phyloP scores from a whole-genome alignment of 2,113 vertebrate genomes.

The Canis aureus region DNA sequence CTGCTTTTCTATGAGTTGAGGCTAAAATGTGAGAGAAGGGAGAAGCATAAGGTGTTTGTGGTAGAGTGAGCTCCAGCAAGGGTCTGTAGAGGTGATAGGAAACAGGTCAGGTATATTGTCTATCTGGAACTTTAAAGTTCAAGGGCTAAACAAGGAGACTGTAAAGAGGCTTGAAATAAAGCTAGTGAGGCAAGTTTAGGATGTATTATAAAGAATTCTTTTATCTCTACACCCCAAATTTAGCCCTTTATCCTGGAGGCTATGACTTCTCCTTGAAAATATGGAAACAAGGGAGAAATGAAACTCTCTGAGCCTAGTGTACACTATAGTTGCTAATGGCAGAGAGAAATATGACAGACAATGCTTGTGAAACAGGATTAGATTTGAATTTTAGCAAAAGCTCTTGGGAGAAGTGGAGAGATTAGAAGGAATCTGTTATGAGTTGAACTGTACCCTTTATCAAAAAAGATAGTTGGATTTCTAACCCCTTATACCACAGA shows the following conservation, averaged over 20 bases:
- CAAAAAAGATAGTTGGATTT: conserved; percentile 17
- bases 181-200: not conserved
- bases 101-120: not conserved
- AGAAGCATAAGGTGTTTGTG: not conserved
- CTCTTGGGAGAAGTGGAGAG: not conserved
- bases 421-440: not conserved
- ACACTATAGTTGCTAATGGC: no score
- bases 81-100: not conserved
- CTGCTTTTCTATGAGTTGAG: not conserved
- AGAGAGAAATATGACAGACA: no score
- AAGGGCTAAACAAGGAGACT: not conserved
- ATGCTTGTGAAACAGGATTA: not conserved
- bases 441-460: not conserved
- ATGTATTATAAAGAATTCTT: not conserved
- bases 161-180: conserved; percentile 16
- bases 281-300: not conserved
- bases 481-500: not conserved
- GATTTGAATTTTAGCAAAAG: conserved; percentile 1
- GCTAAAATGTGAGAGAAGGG: not conserved
- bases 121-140: not conserved
- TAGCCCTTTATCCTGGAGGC: conserved; percentile 10
- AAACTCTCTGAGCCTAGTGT: no score
- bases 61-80: not conserved
- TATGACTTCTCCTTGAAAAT: conserved; percentile 38
- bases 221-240: not conserved